Base-by-base conservation (phyloP, 2,888 invertebrate genomes). In the Hypsopygia costalis region DNA sequence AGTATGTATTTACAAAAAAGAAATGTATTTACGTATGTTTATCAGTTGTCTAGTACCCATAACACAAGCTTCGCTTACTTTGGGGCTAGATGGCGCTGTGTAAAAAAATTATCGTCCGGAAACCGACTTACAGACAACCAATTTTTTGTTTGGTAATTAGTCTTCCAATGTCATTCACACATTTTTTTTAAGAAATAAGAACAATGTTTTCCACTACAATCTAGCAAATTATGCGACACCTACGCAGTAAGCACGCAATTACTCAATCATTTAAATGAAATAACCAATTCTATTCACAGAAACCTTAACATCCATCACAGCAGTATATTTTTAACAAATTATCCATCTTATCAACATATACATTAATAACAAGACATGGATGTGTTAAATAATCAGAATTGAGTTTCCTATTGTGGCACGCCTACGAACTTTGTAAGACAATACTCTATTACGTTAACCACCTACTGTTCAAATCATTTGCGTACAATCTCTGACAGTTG, bases 361-460 rank as follows among this genome's bases (percentile, higher is more conserved):
- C 65, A 69, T 73, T 68, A 64, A 69, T 72, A 71, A 44, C 52
- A 49, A 52, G 58, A 58, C 49, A 54, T 42, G 61, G 55, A 62
- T 62, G 57, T 64, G 67, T 74, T 58, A 66, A 68, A 66, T 59
- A 60, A 62, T 49, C 53, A 55, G 47, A 55, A 41, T 44, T 41
- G 43, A 36, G 36, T 40, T 43, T 41, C 44, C 41, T 41, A 57
- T 52, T 61, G 54, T 54, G 43, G 44, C 47, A 58, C 81, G 58
- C 81, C 80, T 61, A 82, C 81, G 54, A 55, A 41, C 55, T 54
- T 37, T 40, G 47, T 47, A 60, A 77, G 69, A 86, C 83, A 86
- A 85, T 85, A 69, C 76, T 69, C 79, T 69, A 85, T 83, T 80
- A 76, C 64, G 52, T 52, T 48, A 62, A 68, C 75, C 78, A 74